A percentile compares a stretch with the other conserved stretches of the same genome.
Conservation (phyloP, 2,888 invertebrate genomes). For the Agrochola litura region DNA sequence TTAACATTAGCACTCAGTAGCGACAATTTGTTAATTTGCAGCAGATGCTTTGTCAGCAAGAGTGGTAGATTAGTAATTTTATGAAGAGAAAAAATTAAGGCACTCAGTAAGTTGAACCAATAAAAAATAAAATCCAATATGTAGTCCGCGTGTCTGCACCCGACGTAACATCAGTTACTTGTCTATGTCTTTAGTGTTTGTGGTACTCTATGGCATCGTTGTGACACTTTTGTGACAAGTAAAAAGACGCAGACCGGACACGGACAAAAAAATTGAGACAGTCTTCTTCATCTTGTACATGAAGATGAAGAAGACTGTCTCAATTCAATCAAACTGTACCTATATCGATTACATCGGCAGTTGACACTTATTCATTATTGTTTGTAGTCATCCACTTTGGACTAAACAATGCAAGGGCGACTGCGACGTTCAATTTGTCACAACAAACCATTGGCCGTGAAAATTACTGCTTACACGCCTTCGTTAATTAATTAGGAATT, state of each 20-base stretch:
- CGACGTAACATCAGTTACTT: too few species aligned
- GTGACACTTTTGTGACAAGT: too few species aligned
- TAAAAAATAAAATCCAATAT: too few species aligned
- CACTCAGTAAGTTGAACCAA: neutral
- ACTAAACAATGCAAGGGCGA: conserved; percentile 61
- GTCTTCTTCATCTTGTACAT: too few species aligned
- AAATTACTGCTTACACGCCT: conserved; percentile 12
- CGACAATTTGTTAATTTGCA: neutral
- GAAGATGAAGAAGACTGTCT: neutral
- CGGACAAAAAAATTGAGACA: too few species aligned
- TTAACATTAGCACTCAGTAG: too few species aligned
- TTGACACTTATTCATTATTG: conserved; percentile 4
- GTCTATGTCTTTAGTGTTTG: too few species aligned
- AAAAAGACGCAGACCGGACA: too few species aligned
- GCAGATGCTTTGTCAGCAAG: neutral
- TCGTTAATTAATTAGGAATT: conserved; percentile 41
- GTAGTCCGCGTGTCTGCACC: too few species aligned
- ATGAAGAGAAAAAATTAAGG: neutral
- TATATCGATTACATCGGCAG: neutral
- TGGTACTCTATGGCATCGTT: too few species aligned
- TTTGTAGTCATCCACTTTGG: neutral
- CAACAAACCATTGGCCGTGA: conserved; percentile 51
- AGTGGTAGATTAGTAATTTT: neutral
- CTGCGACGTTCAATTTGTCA: conserved; percentile 36
- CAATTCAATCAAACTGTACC: neutral